phyloP scores from a whole-genome alignment of 2,888 invertebrate genomes.

The Nemurella pictetii region DNA sequence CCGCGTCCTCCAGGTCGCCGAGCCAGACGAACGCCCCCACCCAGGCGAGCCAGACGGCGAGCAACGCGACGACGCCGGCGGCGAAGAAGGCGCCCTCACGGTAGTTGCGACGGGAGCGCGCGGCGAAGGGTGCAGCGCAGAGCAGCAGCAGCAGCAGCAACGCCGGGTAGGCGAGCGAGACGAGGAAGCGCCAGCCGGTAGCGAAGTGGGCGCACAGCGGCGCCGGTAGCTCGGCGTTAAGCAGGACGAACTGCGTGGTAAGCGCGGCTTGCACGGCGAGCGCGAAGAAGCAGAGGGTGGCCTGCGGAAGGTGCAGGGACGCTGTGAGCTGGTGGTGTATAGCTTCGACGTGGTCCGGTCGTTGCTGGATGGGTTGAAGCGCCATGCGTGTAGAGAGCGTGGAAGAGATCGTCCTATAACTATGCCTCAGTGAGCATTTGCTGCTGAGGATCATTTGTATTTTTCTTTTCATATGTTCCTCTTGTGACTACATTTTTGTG shows the following conservation, averaged over 20 bases:
- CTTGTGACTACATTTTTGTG: no score
- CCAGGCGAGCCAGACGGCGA: constrained; percentile 65
- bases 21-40: constrained; percentile 58
- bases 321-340: no score
- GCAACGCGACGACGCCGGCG: constrained; percentile 58
- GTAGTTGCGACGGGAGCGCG: constrained; percentile 68
- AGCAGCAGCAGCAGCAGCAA: constrained; percentile 62
- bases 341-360: not conserved
- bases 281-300: constrained; percentile 56
- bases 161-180: constrained; percentile 63
- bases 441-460: no score
- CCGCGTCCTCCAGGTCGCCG: constrained; percentile 54
- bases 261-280: constrained; percentile 54
- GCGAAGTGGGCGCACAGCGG: constrained; percentile 56
- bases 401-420: no score
- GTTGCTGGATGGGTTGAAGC: no score
- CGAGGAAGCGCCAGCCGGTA: constrained; percentile 55
- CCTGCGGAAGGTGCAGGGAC: no score
- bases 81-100: constrained; percentile 60
- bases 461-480: no score
- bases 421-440: no score
- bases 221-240: constrained; percentile 55
- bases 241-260: constrained; percentile 50
- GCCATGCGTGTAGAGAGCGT: no score
- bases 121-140: constrained; percentile 62